Evolutionary conservation across 2,113 vertebrate species (phyloP), one percentile per base, ranked within the genome.

Genomic region (Nothocercus julius): DNA sequence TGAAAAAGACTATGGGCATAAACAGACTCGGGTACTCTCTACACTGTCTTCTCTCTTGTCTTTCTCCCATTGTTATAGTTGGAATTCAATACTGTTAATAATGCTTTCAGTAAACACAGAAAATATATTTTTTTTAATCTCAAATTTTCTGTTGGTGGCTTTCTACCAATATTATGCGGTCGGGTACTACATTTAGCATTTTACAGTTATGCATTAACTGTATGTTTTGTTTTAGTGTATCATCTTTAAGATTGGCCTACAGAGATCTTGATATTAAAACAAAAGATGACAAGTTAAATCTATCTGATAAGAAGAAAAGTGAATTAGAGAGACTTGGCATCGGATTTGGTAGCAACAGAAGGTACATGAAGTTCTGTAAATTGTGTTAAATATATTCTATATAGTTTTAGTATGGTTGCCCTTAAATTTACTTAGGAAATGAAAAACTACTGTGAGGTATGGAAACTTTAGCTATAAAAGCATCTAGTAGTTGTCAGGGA

Each of bases 321-420:
- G 99, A 99, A 30, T 97, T 98, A 0, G 99, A 99, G 82, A 97
- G 99, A 32, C 98, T 99, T 47, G 99, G 99, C 92, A 99, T 99
- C 98, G 99, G 99, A 5, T 87, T 99, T 25, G 98, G 98, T 34
- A 98, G 79, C 30, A 98, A 84, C 90, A 96, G 98, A 63, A 98
- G 98, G 98, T 98, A 80, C 2, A 95, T 72, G 73, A 25, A 27
- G 2, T 49, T 45, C 16, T 40, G 9, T 44, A 40, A 83, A 34
- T 21, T 85, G 7, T 53, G 2, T 77, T 85, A 86, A 38, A 91
- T 78, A 34, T 38, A 7, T 16, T 75, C 7, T 49, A 45, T 49
- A 2, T 76, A 36, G 11, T 56, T 80, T 78, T 76, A 22, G 54
- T 75, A 56, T 25, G 82, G 22, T 79, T 95, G 56, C 11, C 19